These are phyloP conservation scores for Tupaia chinensis DNA, from an alignment of 2,113 vertebrate species.

Conservation along the genomic window DNA sequence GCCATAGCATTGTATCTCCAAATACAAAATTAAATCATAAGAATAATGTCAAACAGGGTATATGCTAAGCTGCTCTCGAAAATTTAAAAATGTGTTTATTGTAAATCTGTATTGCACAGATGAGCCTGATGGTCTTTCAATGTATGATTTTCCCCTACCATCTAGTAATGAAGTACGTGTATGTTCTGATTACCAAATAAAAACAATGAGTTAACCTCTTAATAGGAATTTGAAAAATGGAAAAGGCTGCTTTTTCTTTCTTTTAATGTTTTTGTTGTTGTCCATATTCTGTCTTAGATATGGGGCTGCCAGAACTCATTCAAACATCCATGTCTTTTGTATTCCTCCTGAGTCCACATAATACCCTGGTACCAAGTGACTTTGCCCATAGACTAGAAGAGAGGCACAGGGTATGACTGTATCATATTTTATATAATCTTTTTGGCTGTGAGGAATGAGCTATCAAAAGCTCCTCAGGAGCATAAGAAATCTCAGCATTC, in stretches of 20 bases:
- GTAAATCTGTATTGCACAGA: constrained; percentile 77
- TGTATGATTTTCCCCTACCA: constrained; percentile 73
- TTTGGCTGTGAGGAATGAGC: neutral
- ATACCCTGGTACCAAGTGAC: neutral
- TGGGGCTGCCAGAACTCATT: neutral
- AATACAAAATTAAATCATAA: constrained; percentile 57
- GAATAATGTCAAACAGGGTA: constrained; percentile 68
- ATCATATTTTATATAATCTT: neutral
- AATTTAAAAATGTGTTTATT: constrained; percentile 74
- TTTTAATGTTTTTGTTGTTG: constrained; percentile 35
- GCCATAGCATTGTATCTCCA: constrained; percentile 46
- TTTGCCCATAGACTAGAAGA: neutral
- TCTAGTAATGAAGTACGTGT: constrained; percentile 81
- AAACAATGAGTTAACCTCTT: constrained; percentile 77
- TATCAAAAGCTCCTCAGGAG: neutral
- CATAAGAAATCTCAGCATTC: neutral
- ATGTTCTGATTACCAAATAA: constrained; percentile 85
- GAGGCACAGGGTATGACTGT: neutral
- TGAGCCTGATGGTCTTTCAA: constrained; percentile 73
- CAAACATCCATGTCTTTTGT: neutral
- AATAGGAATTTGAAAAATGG: constrained; percentile 69
- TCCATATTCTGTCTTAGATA: neutral
- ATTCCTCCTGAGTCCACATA: neutral
- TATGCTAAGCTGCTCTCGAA: constrained; percentile 80
- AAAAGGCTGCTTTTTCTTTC: constrained; percentile 56